Conservation (phyloP, 37 sponge, comb jelly and placozoan species). For the Beroe ovata region DNA sequence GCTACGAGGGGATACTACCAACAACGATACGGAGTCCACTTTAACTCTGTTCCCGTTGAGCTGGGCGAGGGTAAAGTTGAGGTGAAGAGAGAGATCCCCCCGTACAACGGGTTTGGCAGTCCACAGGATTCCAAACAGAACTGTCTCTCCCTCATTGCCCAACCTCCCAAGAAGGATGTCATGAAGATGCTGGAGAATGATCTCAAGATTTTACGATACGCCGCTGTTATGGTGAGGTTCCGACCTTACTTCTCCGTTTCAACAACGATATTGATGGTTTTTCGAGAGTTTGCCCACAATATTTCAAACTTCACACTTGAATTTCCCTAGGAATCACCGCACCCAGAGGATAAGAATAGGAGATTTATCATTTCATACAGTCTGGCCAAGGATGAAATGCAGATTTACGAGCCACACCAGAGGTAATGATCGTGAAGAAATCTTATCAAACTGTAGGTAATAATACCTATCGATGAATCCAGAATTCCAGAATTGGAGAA, state of each 20-base stretch:
- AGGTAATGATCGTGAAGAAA: no score
- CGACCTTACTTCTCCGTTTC: no score
- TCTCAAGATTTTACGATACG: conserved; percentile 85
- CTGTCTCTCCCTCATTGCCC: conserved; percentile 90
- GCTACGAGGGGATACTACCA: conserved; percentile 86
- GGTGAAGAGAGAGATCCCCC: conserved; percentile 77
- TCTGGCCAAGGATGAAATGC: conserved; percentile 89
- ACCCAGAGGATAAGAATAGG: conserved; percentile 87
- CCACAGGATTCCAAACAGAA: conserved; percentile 94
- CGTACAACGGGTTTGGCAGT: conserved; percentile 96
- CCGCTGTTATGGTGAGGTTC: conserved; percentile 83
- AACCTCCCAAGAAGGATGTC: conserved; percentile 97
- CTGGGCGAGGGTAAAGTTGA: conserved; percentile 29
- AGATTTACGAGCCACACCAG: conserved; percentile 92
- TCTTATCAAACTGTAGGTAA: no score
- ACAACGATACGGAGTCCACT: conserved; percentile 72
- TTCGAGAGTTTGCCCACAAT: no score
- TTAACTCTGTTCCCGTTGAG: conserved; percentile 71
- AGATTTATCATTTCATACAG: conserved; percentile 91
- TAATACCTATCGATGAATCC: no score
- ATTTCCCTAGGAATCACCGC: conserved; percentile 78
- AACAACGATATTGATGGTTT: no score
- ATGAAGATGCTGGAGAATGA: conserved; percentile 97
- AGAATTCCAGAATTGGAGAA: no score
- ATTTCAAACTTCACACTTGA: no score